A percentile compares a stretch with the other conserved stretches of the same genome.
Conservation (phyloP, 2,888 invertebrate genomes). For the Hydrotaea cyrtoneurina region DNA sequence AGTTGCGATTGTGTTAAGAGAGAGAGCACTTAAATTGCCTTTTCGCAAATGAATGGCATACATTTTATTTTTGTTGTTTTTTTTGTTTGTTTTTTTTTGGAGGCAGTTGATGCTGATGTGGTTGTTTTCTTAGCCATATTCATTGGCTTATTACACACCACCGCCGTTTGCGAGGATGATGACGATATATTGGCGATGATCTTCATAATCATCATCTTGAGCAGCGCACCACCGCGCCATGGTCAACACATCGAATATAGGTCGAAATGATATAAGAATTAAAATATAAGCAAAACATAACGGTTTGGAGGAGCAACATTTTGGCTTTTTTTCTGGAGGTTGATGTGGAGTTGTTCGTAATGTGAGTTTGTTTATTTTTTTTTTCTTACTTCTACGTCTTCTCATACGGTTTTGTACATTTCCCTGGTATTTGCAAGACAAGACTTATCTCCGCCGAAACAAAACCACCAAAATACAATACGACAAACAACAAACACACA, state of each 20-base stretch:
- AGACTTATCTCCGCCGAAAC: conserved; percentile 33
- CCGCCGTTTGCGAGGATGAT: conserved; percentile 2
- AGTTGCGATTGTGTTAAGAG: conserved; percentile 47
- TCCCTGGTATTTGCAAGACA: conserved; percentile 36
- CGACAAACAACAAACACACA: conserved; percentile 24
- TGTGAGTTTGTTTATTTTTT: conserved; percentile 39
- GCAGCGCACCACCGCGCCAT: conserved; percentile 42
- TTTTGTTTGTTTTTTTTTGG: no score
- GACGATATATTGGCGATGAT: background rate
- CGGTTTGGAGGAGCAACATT: conserved; percentile 60
- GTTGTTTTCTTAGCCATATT: conserved; percentile 50
- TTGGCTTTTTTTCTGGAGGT: conserved; percentile 15
- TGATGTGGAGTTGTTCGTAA: conserved; percentile 21
- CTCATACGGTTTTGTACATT: conserved; percentile 14
- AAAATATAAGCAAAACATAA: conserved; percentile 65
- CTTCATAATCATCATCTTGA: conserved; percentile 37
- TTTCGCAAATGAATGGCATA: conserved; percentile 65
- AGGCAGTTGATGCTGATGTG: no score
- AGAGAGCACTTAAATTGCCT: conserved; percentile 63
- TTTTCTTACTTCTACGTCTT: no score
- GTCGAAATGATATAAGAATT: conserved; percentile 68
- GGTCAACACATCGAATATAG: conserved; percentile 60
- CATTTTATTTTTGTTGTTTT: conserved; percentile 55
- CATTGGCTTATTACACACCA: conserved; percentile 44
- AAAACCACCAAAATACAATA: conserved; percentile 20